Conservation (phyloP, 2,888 invertebrate genomes). For the Cataglyphis livida region DNA sequence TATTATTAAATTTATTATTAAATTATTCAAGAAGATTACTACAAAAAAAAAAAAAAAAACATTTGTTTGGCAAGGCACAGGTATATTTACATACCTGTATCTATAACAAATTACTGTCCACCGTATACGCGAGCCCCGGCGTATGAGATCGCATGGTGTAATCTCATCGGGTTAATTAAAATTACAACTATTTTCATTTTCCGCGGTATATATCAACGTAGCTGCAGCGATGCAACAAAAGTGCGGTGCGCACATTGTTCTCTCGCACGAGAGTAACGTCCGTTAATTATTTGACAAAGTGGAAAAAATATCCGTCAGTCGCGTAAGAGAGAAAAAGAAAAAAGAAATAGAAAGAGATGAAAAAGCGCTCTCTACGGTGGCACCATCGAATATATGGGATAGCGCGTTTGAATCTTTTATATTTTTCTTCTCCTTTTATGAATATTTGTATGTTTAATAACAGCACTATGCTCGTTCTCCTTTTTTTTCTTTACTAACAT, state of each 20-base stretch:
- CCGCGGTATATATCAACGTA: slow-evolving; percentile 13
- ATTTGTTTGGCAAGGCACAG: slow-evolving; percentile 11
- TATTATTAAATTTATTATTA: too few relatives aligned
- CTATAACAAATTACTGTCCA: slow-evolving; percentile 23
- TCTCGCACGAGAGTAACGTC: slow-evolving; percentile 21
- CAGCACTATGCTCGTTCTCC: background rate
- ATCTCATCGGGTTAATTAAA: slow-evolving; percentile 47
- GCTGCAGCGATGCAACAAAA: background rate
- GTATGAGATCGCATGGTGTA: slow-evolving; percentile 11
- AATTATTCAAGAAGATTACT: slow-evolving; percentile 7
- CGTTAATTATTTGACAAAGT: slow-evolving; percentile 41
- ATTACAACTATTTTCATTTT: slow-evolving; percentile 47
- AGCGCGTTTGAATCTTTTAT: background rate
- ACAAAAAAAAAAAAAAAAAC: background rate
- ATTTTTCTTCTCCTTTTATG: background rate
- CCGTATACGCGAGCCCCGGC: background rate
- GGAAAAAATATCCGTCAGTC: slow-evolving; percentile 18
- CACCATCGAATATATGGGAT: background rate
- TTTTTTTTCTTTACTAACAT: background rate
- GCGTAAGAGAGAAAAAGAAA: background rate
- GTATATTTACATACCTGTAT: slow-evolving; percentile 27
- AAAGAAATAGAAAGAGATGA: background rate
- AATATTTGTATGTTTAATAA: background rate
- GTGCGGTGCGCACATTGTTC: slow-evolving; percentile 12
- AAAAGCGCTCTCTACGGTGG: slow-evolving; percentile 76